These are phyloP conservation scores for Heliconius charithonia DNA, from an alignment of 2,888 invertebrate genomes.

Conservation along the genomic window DNA sequence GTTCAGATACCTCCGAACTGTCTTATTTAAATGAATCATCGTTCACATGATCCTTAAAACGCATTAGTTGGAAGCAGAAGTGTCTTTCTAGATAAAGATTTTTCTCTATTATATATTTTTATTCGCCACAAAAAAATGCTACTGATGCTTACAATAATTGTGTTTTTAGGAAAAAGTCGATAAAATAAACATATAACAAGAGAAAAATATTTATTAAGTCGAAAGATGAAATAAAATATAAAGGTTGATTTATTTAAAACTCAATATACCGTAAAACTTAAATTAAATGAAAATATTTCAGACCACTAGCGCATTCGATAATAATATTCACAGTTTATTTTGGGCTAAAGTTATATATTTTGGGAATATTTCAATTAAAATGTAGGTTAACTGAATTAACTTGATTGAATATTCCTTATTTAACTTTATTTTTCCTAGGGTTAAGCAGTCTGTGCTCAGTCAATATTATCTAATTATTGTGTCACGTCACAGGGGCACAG, in stretches of 20 bases:
- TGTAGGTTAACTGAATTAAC: neutral
- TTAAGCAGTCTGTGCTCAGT: no score
- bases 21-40: no score
- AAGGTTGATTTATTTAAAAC: neutral
- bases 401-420: neutral
- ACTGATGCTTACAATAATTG: no score
- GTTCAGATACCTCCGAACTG: no score
- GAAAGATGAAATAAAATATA: neutral
- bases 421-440: neutral
- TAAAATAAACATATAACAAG: neutral
- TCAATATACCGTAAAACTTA: conserved; percentile 1
- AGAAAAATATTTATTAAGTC: neutral
- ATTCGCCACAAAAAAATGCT: neutral
- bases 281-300: neutral
- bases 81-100: neutral
- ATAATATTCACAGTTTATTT: neutral
- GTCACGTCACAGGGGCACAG: no score
- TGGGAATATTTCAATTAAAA: neutral
- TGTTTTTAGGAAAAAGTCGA: neutral
- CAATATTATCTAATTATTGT: no score
- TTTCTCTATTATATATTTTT: neutral
- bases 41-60: neutral
- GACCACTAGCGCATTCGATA: neutral
- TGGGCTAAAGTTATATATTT: neutral
- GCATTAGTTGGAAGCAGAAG: neutral